Percentiles rank a stretch among this genome's conserved stretches.
These are phyloP conservation scores for Aphis gossypii DNA, from an alignment of 1,140 invertebrate species.

Conservation along the genomic window DNA sequence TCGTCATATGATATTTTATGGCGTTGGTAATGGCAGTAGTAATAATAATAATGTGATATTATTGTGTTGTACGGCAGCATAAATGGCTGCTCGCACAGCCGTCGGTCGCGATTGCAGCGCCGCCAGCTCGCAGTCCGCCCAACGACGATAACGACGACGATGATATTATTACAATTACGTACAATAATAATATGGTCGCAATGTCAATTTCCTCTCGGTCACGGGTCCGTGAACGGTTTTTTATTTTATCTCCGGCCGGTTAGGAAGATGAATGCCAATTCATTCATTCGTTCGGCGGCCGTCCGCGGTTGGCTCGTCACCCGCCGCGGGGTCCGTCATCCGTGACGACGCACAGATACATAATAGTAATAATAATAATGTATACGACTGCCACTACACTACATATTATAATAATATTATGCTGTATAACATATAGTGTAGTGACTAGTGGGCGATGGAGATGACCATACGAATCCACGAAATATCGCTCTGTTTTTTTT, in stretches of 20 bases:
- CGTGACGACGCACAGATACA: conserved; percentile 5
- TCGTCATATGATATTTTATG: background rate
- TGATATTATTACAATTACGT: background rate
- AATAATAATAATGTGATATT: background rate
- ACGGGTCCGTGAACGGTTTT: conserved; percentile 37
- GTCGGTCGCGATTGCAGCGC: background rate
- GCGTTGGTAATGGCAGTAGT: background rate
- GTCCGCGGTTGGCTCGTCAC: conserved; percentile 40
- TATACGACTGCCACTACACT: background rate
- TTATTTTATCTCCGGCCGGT: conserved; percentile 36
- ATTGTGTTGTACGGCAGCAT: background rate
- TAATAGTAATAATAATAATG: conserved; percentile 1
- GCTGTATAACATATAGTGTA: background rate
- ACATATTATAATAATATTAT: conserved; percentile 3
- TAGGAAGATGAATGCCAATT: background rate
- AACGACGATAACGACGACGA: background rate
- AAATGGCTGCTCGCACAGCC: background rate
- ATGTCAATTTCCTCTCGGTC: conserved; percentile 48
- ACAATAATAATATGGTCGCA: conserved; percentile 18
- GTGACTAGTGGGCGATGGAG: background rate
- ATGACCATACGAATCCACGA: background rate
- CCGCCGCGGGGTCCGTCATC: conserved; percentile 21
- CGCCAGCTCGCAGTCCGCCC: background rate
- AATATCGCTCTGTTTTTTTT: background rate
- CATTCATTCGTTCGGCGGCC: background rate